Evolutionary conservation across 1,140 invertebrate genomes (phyloP), one percentile per base, ranked within the genome.

Genomic region (Rhopalosiphum padi): DNA sequence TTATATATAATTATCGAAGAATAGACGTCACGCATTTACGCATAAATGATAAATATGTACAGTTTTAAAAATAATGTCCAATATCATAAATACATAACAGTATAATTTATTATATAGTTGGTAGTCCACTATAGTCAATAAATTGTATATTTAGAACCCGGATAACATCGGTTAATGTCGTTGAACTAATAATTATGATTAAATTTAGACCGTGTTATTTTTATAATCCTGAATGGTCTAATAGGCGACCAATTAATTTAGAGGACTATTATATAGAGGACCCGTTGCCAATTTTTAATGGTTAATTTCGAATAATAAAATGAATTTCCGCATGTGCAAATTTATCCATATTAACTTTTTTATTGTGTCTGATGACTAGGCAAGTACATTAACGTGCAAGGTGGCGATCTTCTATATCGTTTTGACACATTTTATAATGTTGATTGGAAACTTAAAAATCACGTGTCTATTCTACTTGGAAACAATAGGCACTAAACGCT

Each of bases 141-240:
- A 60, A 68, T 77, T 68, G 55, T 91, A 60, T 60, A 60, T 30
- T 90, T 90, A 37, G 77, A 92, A 83, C 77, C 46, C 77, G 46
- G 46, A 92, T 83, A 92, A 51, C 46, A 30, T 91, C 41, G 41
- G 23, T 8, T 83, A 92, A 92, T 85, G 91, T 92, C 91, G 91
- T 92, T 92, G 91, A 92, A 92, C 91, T 92, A 92, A 92, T 92
- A 92, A 92, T 92, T 92, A 92, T 51, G 30, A 92, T 92, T 92
- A 92, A 92, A 85, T 92, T 92, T 92, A 85, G 77, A 53, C 43
- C 35, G 37, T 48, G 68, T 53, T 92, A 85, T 92, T 92, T 92
- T 92, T 92, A 92, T n/a, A 35, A 51, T 92, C 46, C 35, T 92
- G n/a, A 92, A 92, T 48, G 8, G 30, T 91, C 15, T 91, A 82